Conservation (phyloP, 2,888 invertebrate species). For the Zaprionus bogoriensis region DNA sequence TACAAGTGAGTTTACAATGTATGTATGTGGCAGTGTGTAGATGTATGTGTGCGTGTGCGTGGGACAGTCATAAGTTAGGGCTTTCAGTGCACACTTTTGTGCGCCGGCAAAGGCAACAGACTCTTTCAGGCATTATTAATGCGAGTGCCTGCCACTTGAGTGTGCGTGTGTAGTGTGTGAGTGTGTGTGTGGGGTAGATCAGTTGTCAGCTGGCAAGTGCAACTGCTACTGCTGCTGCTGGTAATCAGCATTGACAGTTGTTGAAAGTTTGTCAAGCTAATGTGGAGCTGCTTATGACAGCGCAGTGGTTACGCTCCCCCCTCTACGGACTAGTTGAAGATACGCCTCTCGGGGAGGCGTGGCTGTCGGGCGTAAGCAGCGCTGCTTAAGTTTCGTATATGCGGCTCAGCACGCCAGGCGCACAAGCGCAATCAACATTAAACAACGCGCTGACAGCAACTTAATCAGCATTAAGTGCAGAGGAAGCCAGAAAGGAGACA, state of each 20-base stretch:
- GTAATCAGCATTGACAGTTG: slow-evolving; percentile 71
- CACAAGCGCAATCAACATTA: slow-evolving; percentile 49
- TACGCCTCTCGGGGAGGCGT: slow-evolving; percentile 20
- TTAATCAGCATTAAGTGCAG: slow-evolving; percentile 66
- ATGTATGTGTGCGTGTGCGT: slow-evolving; percentile 7
- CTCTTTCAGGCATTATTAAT: slow-evolving; percentile 66
- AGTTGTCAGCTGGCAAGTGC: slow-evolving; percentile 20
- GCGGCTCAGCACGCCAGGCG: slow-evolving; percentile 12
- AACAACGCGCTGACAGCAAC: slow-evolving; percentile 48
- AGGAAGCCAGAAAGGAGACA: neutral
- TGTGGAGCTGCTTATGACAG: slow-evolving; percentile 42
- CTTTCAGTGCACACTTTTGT: slow-evolving; percentile 62
- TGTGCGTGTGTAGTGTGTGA: slow-evolving; percentile 2
- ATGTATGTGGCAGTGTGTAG: neutral
- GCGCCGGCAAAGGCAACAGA: slow-evolving; percentile 40
- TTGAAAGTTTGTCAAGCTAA: slow-evolving; percentile 58
- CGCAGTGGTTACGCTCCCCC: neutral
- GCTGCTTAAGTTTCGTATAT: slow-evolving; percentile 33
- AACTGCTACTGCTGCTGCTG: slow-evolving; percentile 17
- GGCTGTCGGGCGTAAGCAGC: slow-evolving; percentile 1
- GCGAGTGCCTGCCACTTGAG: slow-evolving; percentile 53
- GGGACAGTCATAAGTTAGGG: slow-evolving; percentile 48
- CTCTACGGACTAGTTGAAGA: neutral
- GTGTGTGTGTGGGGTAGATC: slow-evolving; percentile 12
- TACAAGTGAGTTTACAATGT: neutral